Evolutionary conservation across 1,140 invertebrate species (phyloP).

Genomic region (Lanistes nyassanus): DNA sequence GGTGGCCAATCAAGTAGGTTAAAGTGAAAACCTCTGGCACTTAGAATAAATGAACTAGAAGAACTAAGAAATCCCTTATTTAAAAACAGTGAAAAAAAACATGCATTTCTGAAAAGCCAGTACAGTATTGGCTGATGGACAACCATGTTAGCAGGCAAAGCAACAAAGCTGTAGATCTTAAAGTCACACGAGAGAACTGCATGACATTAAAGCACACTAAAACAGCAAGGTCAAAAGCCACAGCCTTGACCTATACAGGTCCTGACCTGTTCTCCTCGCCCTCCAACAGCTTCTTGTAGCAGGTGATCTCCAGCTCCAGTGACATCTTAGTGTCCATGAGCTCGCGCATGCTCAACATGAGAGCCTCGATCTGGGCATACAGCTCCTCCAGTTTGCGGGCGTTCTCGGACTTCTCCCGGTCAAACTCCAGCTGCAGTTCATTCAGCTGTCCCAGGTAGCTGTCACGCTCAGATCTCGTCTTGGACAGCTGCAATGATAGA

Average conservation of each 20-base stretch:
- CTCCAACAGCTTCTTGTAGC: constrained; percentile 66
- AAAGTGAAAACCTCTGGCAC: no score
- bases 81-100: no score
- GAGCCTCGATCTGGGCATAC: constrained; percentile 48
- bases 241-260: neutral
- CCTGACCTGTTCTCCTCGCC: constrained; percentile 63
- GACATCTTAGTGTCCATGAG: constrained; percentile 67
- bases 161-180: no score
- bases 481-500: constrained; percentile 58
- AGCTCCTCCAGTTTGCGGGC: constrained; percentile 34
- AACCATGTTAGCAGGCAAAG: no score
- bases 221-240: neutral
- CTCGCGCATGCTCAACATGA: constrained; percentile 49
- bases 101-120: no score
- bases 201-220: neutral
- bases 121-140: no score
- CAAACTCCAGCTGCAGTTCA: constrained; percentile 47
- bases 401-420: constrained; percentile 42
- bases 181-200: neutral
- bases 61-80: no score
- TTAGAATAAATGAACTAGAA: no score
- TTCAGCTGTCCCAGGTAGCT: constrained; percentile 55
- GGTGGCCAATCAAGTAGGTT: no score
- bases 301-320: constrained; percentile 66
- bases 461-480: constrained; percentile 66